Percentiles rank a stretch among this genome's conserved stretches.
Conservation (phyloP, 2,888 invertebrate genomes). For the Augiades crinisus region DNA sequence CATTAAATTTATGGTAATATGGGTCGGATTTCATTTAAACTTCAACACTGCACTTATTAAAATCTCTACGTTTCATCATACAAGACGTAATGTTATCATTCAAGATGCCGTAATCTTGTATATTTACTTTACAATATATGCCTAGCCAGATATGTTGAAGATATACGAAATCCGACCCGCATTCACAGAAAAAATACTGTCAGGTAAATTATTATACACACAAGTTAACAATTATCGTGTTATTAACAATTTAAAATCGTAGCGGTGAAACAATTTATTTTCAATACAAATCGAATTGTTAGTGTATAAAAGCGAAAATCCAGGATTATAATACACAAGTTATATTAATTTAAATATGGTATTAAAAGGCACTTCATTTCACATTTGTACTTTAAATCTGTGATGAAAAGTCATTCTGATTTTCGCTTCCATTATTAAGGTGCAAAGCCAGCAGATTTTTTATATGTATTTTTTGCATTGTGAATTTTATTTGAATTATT, state of each 20-base stretch:
- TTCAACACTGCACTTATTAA: too few species aligned
- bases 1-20: constrained; percentile 42
- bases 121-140: background rate
- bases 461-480: background rate
- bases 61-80: too few species aligned
- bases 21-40: constrained; percentile 33
- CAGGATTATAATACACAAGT: background rate
- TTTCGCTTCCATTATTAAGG: constrained; percentile 11
- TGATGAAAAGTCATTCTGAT: background rate
- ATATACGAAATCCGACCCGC: constrained; percentile 31
- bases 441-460: constrained; percentile 15
- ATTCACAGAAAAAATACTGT: constrained; percentile 27
- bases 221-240: constrained; percentile 22
- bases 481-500: background rate
- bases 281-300: constrained; percentile 19
- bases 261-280: constrained; percentile 7
- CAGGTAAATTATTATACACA: constrained; percentile 32
- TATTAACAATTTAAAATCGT: constrained; percentile 15
- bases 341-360: background rate
- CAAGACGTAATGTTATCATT: too few species aligned
- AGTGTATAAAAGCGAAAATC: constrained; percentile 37
- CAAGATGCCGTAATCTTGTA: too few species aligned
- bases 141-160: background rate
- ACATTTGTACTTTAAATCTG: background rate
- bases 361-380: background rate